Evolutionary conservation across 2,113 vertebrate species (phyloP).

Genomic region (Amphiprion percula): DNA sequence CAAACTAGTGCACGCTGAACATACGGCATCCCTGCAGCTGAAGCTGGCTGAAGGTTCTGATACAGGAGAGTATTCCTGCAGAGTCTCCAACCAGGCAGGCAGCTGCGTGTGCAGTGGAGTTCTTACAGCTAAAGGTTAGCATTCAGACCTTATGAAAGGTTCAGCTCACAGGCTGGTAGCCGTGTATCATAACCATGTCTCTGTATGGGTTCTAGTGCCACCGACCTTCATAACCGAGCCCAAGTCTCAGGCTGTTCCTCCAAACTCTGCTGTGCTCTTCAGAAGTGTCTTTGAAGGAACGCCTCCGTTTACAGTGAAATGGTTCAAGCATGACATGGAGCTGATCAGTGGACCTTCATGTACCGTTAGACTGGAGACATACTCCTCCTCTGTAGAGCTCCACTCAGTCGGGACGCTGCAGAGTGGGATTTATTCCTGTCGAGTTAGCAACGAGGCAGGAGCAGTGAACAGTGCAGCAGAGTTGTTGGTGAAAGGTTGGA

Average conservation of each 20-base stretch:
- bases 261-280: slow-evolving; percentile 91
- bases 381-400: slow-evolving; percentile 90
- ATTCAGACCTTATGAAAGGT: not conserved
- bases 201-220: slow-evolving; percentile 85
- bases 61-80: slow-evolving; percentile 92
- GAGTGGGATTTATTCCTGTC: slow-evolving; percentile 91
- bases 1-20: slow-evolving; percentile 86
- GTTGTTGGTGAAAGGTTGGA: slow-evolving; percentile 88
- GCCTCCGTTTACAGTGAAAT: slow-evolving; percentile 91
- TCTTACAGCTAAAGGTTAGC: slow-evolving; percentile 94
- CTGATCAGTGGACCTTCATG: slow-evolving; percentile 89
- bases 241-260: slow-evolving; percentile 87
- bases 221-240: slow-evolving; percentile 90
- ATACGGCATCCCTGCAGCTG: slow-evolving; percentile 87
- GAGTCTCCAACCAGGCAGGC: slow-evolving; percentile 89
- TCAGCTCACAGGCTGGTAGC: not conserved
- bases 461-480: slow-evolving; percentile 88
- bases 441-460: slow-evolving; percentile 93
- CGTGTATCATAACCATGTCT: slow-evolving; percentile 44
- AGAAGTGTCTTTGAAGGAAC: slow-evolving; percentile 92
- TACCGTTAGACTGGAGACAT: slow-evolving; percentile 88
- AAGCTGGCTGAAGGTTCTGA: slow-evolving; percentile 87
- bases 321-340: slow-evolving; percentile 93
- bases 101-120: slow-evolving; percentile 89
- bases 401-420: slow-evolving; percentile 88